Percentiles rank a stretch among this genome's conserved stretches.
Evolutionary conservation across 23 tunicate genomes (phyloP).

Genomic region (Phallusia fumigata): DNA sequence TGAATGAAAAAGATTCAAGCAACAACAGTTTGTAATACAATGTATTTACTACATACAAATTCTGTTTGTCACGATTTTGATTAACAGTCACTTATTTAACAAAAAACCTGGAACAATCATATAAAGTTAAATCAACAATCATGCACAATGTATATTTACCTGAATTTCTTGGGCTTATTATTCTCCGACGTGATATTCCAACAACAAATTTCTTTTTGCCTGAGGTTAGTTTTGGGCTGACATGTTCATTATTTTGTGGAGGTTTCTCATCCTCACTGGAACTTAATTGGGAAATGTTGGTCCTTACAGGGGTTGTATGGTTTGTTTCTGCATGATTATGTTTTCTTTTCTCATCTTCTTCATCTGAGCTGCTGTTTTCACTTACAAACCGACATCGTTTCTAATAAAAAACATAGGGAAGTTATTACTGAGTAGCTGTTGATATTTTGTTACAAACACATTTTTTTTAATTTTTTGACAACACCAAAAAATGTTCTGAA

Average conservation of each 20-base stretch:
- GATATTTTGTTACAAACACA: too few species aligned
- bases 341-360: not conserved
- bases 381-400: constrained; percentile 14
- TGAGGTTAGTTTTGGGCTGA: not conserved
- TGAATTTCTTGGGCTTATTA: not conserved
- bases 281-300: not conserved
- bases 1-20: too few species aligned
- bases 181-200: not conserved
- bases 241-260: not conserved
- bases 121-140: too few species aligned
- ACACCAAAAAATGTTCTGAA: too few species aligned
- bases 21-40: too few species aligned
- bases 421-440: too few species aligned
- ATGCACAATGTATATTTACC: not conserved
- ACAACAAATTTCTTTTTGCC: not conserved
- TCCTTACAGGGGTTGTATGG: not conserved
- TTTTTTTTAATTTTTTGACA: too few species aligned
- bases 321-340: not conserved
- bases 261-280: not conserved
- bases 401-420: not conserved
- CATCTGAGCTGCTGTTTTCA: constrained; percentile 16
- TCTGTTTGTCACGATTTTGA: too few species aligned
- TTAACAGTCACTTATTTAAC: too few species aligned
- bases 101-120: too few species aligned
- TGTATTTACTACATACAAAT: too few species aligned